These are phyloP conservation scores for Anoncus sp. DNA, from an alignment of 2,888 invertebrate species.

Conservation along the genomic window DNA sequence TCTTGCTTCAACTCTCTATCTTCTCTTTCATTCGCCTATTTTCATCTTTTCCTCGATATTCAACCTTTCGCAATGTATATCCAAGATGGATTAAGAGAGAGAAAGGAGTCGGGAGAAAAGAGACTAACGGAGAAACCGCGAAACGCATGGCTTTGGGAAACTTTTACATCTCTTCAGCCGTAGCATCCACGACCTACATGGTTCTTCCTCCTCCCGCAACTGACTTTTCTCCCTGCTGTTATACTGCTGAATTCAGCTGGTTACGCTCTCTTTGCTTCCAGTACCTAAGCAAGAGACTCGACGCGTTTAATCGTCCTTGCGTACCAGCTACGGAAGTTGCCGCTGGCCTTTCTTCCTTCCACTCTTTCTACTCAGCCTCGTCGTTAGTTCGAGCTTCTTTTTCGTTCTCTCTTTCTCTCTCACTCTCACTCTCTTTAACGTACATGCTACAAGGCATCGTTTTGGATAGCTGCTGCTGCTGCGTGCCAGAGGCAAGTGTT, in stretches of 20 bases:
- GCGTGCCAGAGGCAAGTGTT: constrained; percentile 4
- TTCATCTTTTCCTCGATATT: constrained; percentile 26
- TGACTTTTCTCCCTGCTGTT: constrained; percentile 23
- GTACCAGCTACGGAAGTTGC: constrained; percentile 28
- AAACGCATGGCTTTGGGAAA: constrained; percentile 46
- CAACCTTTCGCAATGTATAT: constrained; percentile 14
- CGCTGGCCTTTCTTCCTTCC: constrained; percentile 29
- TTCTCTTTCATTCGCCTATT: constrained; percentile 34
- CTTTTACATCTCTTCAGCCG: constrained; percentile 46
- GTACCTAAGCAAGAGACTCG: constrained; percentile 1
- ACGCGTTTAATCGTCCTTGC: constrained; percentile 57
- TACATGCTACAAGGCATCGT: constrained; percentile 1
- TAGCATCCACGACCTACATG: constrained; percentile 15
- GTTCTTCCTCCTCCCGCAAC: constrained; percentile 35
- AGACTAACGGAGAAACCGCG: constrained; percentile 13
- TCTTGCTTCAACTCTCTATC: constrained; percentile 7
- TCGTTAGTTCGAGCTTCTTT: constrained; percentile 35
- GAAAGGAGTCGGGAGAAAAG: neutral
- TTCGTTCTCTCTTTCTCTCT: constrained; percentile 7
- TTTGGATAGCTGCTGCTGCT: constrained; percentile 17
- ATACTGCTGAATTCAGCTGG: constrained; percentile 35
- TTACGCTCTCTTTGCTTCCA: constrained; percentile 13
- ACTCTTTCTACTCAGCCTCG: constrained; percentile 27
- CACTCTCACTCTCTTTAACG: neutral
- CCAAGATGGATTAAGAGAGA: neutral